These are phyloP conservation scores for Caenorhabditis zanzibari DNA, from an alignment of 2,888 invertebrate species.

Conservation along the genomic window DNA sequence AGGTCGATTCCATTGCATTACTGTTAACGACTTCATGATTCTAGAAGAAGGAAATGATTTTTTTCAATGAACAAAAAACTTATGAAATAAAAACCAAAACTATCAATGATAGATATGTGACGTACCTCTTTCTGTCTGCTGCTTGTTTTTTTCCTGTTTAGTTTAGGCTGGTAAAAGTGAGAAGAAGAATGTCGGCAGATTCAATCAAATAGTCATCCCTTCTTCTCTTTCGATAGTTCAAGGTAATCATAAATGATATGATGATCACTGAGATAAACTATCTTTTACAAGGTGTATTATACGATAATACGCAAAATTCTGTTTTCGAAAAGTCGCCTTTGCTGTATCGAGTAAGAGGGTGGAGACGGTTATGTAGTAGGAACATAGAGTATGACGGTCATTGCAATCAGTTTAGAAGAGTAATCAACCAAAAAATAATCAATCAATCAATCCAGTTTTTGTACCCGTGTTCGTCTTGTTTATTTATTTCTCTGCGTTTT, in stretches of 20 bases:
- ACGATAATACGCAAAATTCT: background rate
- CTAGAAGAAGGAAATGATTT: background rate
- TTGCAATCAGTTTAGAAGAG: constrained; percentile 29
- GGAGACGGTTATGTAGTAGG: background rate
- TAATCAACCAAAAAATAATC: constrained; percentile 43
- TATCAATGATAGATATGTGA: background rate
- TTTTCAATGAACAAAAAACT: constrained; percentile 17
- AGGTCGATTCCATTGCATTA: constrained; percentile 77
- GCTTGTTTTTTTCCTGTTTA: constrained; percentile 26
- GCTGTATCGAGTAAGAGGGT: constrained; percentile 15
- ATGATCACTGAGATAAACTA: constrained; percentile 58
- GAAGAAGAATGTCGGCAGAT: constrained; percentile 48
- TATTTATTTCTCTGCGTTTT: background rate
- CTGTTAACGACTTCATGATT: constrained; percentile 32
- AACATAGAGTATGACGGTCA: constrained; percentile 16
- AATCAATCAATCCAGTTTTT: constrained; percentile 47
- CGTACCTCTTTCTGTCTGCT: constrained; percentile 24
- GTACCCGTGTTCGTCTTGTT: constrained; percentile 17
- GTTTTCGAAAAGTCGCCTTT: constrained; percentile 16
- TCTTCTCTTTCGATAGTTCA: constrained; percentile 49
- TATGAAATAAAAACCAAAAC: background rate
- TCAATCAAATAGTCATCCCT: constrained; percentile 58
- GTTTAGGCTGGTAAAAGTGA: constrained; percentile 15
- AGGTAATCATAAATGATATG: constrained; percentile 55
- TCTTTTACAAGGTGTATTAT: constrained; percentile 18